Evolutionary conservation across 2,888 invertebrate species (phyloP), one percentile per base, ranked within the genome.

Genomic region (Lagria hirta): DNA sequence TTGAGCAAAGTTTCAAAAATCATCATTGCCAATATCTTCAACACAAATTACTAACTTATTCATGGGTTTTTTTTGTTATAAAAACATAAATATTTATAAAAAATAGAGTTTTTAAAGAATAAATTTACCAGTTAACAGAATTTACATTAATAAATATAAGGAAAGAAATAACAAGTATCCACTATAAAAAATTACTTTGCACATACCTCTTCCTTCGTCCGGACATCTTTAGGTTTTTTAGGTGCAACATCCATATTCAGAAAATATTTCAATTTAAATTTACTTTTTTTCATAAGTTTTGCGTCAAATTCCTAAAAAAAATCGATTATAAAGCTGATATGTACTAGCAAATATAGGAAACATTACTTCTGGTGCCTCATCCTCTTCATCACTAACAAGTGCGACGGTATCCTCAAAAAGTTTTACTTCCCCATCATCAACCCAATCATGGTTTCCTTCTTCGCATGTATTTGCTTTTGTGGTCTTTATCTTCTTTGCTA

Each of bases 181-280:
- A 15, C 15, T 7, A 17, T 22, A 7, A 5, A 41, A 14, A 30
- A 26, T 10, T 30, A n/a, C 17, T 5, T 16, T 18, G n/a, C n/a
- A n/a, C n/a, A n/a, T 48, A 58, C 57, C 48, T 60, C 58, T 37
- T 53, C 43, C 23, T 43, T 49, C 16, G 47, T 52, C n/a, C 41
- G 27, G 2, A 46, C 23, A 35, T 54, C 51, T 43, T 57, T 57
- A 1, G 42, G 37, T 40, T 48, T 40, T 40, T 57, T 43, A 35
- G n/a, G 36, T 30, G 20, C 20, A 6, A 5, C 20, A 18, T 18
- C 43, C 7, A 20, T 11, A n/a, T n/a, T n/a, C n/a, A n/a, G n/a
- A n/a, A n/a, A n/a, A n/a, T 18, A 12, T n/a, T 18, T 27, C 8
- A 27, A 23, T 8, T 33, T 21, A 21, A 11, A 13, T 21, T 4